phyloP scores from a whole-genome alignment of 2,113 vertebrate species.

The Tragelaphus imberbis region DNA sequence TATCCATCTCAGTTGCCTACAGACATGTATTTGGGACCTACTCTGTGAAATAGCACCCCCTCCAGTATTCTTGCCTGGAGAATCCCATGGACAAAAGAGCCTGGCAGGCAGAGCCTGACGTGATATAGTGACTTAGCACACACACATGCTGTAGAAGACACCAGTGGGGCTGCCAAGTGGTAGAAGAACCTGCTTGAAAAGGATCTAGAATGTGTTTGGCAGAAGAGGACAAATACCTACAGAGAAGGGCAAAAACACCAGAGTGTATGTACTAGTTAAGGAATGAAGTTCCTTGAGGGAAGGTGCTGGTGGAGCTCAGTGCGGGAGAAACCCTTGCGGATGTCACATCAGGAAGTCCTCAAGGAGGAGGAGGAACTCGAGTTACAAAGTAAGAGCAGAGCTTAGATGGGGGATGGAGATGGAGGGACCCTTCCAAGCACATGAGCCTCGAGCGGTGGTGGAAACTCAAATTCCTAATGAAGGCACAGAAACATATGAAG shows the following conservation, averaged over 20 bases:
- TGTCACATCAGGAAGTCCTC: background rate
- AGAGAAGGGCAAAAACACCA: background rate
- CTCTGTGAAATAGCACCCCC: background rate
- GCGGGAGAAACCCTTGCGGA: background rate
- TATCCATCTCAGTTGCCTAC: background rate
- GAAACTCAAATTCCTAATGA: background rate
- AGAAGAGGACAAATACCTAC: background rate
- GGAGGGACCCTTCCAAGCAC: background rate
- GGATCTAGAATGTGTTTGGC: background rate
- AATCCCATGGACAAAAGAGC: background rate
- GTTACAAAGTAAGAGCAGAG: background rate
- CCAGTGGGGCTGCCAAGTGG: background rate
- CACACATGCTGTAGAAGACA: accelerated
- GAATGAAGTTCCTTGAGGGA: background rate
- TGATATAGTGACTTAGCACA: background rate
- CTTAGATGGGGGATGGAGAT: too few relatives aligned
- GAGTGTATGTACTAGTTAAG: accelerated
- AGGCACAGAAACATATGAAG: background rate
- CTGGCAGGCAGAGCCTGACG: background rate
- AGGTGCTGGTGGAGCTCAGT: background rate
- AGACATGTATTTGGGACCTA: background rate
- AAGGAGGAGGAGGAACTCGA: background rate
- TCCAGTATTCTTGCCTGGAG: background rate
- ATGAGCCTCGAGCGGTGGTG: background rate
- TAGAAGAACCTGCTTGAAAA: background rate